phyloP scores from a whole-genome alignment of 1,140 invertebrate genomes.

The Atta texana region DNA sequence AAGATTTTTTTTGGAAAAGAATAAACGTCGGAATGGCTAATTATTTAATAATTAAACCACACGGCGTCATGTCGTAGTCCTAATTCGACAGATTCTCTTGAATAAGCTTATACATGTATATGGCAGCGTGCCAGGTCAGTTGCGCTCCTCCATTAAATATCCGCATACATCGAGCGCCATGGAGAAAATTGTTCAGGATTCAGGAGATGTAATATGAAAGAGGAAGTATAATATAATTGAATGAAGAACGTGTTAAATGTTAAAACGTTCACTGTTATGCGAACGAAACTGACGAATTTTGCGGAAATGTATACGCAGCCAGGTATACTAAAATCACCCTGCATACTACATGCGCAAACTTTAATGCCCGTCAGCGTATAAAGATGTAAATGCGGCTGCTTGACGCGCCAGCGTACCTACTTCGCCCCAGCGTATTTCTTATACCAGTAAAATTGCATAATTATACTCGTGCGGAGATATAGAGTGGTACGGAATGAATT shows the following conservation, averaged over 20 bases:
- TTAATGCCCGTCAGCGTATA: slow-evolving; percentile 51
- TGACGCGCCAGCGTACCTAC: not conserved
- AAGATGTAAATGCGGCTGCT: slow-evolving; percentile 47
- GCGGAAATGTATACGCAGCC: not conserved
- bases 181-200: slow-evolving; percentile 58
- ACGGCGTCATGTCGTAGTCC: not conserved
- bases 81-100: slow-evolving; percentile 58
- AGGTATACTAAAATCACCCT: slow-evolving; percentile 50
- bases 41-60: slow-evolving; percentile 1
- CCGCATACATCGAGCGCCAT: not conserved
- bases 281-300: slow-evolving; percentile 63
- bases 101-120: slow-evolving; percentile 6
- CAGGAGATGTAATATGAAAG: not conserved
- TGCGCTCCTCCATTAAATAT: slow-evolving; percentile 47
- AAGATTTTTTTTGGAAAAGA: not conserved
- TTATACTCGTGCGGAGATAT: slow-evolving; percentile 22
- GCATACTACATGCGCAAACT: slow-evolving; percentile 35
- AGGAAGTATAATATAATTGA: slow-evolving; percentile 54
- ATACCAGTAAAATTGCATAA: slow-evolving; percentile 48
- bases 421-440: slow-evolving; percentile 25
- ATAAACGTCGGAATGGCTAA: not conserved
- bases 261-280: slow-evolving; percentile 48
- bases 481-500: not conserved
- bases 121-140: slow-evolving; percentile 35
- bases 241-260: slow-evolving; percentile 35